Conservation (phyloP, 2,797 vertebrate genomes). For the Cryptoprocta ferox region DNA sequence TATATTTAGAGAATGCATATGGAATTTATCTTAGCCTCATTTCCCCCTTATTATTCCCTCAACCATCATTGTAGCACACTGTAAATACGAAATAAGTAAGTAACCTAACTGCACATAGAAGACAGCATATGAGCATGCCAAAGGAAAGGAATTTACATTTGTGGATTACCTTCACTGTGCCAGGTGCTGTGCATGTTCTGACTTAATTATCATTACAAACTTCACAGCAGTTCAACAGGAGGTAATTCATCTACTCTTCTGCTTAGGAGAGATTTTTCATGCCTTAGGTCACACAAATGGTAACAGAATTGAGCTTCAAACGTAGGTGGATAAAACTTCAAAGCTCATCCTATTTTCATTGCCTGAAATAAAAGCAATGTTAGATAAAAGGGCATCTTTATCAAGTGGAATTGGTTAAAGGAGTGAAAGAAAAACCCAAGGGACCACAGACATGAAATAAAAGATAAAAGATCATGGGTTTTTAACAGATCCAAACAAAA, state of each 20-base stretch:
- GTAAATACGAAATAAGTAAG: not conserved
- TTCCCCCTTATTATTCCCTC: not conserved
- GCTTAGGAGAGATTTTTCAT: not conserved
- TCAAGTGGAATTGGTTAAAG: not conserved
- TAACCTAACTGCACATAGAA: not conserved
- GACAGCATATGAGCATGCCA: not conserved
- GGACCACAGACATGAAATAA: not conserved
- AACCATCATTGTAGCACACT: not conserved
- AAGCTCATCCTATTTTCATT: conserved; percentile 19
- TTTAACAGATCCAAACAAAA: not conserved
- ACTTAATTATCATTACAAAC: conserved; percentile 7
- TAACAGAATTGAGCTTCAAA: conserved; percentile 9
- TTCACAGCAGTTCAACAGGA: not conserved
- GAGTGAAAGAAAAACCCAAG: not conserved
- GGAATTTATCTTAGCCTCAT: not conserved
- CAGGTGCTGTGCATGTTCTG: not conserved
- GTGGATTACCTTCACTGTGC: not conserved
- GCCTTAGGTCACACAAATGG: not conserved
- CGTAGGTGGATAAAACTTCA: not conserved
- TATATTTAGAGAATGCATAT: not conserved
- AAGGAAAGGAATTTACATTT: not conserved
- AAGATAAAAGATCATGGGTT: not conserved
- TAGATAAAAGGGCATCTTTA: conserved; percentile 21
- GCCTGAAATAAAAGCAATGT: not conserved
- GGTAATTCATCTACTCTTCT: not conserved